Percentiles rank a stretch among this genome's conserved stretches.
phyloP scores from a whole-genome alignment of 2,888 invertebrate genomes.

The Smittia sp. region DNA sequence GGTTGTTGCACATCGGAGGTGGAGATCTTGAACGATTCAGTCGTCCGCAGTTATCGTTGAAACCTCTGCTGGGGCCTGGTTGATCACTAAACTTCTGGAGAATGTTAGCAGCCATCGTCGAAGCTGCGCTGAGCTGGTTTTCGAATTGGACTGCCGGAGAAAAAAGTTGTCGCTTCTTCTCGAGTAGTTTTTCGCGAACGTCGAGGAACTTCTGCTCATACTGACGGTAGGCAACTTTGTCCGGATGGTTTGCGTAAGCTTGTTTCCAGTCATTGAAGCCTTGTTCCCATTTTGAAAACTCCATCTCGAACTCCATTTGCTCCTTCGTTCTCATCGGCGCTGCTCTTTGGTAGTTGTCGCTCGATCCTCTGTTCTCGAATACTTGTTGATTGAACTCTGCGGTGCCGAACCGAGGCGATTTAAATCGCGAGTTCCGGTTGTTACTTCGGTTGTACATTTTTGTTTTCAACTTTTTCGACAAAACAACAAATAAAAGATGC shows the following conservation, averaged over 20 bases:
- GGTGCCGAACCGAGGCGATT: too few relatives aligned
- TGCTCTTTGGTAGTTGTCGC: too few relatives aligned
- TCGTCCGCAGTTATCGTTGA: neutral
- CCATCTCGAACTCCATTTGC: constrained; percentile 87
- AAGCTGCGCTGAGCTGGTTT: neutral
- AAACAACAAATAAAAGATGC: too few relatives aligned
- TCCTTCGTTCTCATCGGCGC: too few relatives aligned
- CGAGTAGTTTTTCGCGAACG: constrained; percentile 71
- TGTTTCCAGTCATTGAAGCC: constrained; percentile 89
- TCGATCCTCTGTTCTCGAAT: too few relatives aligned
- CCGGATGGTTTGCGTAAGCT: constrained; percentile 88
- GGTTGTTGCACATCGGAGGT: too few relatives aligned
- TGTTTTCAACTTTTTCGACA: neutral
- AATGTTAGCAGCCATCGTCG: neutral
- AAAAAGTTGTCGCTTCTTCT: too few relatives aligned
- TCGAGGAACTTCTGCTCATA: constrained; percentile 88
- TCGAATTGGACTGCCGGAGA: too few relatives aligned
- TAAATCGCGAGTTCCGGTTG: too few relatives aligned
- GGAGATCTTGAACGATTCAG: too few relatives aligned
- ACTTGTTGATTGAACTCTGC: too few relatives aligned
- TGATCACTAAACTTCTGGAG: neutral
- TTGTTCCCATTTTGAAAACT: constrained; percentile 88
- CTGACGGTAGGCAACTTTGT: constrained; percentile 78
- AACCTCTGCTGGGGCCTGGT: neutral
- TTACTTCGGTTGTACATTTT: too few relatives aligned